Conservation (phyloP, 2,113 vertebrate species). For the Propithecus coquereli region DNA sequence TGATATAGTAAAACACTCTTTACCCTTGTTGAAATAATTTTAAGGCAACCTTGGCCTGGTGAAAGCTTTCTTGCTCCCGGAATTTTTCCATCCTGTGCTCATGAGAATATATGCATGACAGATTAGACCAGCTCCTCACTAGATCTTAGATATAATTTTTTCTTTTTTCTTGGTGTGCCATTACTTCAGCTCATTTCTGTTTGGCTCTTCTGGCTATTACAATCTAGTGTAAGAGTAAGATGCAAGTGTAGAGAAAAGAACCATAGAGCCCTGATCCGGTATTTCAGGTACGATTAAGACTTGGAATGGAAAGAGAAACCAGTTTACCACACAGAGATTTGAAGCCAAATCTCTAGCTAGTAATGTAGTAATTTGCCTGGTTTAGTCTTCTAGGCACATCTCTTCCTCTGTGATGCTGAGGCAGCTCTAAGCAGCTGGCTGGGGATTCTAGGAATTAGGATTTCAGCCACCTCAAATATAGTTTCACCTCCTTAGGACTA, state of each 20-base stretch:
- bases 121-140: neutral
- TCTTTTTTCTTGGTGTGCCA: neutral
- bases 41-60: neutral
- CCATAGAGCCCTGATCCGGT: neutral
- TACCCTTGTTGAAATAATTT: neutral
- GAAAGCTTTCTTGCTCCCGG: neutral
- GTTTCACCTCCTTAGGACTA: neutral
- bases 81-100: neutral
- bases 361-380: neutral
- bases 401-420: neutral
- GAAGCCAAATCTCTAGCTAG: neutral
- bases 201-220: neutral
- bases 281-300: neutral
- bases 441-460: neutral
- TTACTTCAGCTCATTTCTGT: neutral
- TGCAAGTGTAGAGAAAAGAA: neutral
- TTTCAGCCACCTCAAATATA: neutral
- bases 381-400: neutral
- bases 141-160: neutral
- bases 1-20: neutral
- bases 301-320: neutral
- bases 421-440: neutral
- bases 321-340: neutral
- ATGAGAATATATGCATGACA: neutral
- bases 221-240: neutral